These are phyloP conservation scores for Podiceps cristatus DNA, from an alignment of 2,113 vertebrate genomes.

Conservation along the genomic window DNA sequence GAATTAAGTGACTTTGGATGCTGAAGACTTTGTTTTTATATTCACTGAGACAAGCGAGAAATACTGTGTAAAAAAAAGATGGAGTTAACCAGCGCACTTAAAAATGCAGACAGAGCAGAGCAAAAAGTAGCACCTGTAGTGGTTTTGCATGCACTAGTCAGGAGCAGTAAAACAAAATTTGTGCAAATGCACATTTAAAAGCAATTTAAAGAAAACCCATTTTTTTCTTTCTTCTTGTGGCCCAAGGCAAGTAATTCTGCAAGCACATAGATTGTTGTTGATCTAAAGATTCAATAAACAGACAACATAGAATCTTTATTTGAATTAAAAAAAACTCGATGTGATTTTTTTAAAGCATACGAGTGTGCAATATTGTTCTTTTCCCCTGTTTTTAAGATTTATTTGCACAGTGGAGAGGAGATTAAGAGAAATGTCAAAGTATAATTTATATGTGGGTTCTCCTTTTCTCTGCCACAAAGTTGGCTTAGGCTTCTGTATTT, in stretches of 20 bases:
- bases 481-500: not conserved
- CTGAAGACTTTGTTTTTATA: not conserved
- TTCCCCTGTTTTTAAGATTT: not conserved
- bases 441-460: not conserved
- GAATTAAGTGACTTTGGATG: not conserved
- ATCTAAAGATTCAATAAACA: not conserved
- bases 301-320: not conserved
- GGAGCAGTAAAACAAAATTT: slow-evolving; percentile 30
- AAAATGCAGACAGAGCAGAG: not conserved
- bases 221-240: not conserved
- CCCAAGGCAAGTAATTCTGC: not conserved
- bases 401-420: not conserved
- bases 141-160: slow-evolving; percentile 42
- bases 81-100: not conserved
- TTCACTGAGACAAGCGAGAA: not conserved
- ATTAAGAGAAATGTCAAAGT: not conserved
- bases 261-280: not conserved
- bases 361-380: not conserved
- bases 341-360: not conserved
- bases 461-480: not conserved
- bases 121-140: not conserved
- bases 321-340: not conserved
- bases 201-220: not conserved
- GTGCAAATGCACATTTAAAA: slow-evolving; percentile 2
- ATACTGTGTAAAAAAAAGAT: not conserved